phyloP scores from a whole-genome alignment of 2,113 vertebrate genomes.

The Fregetta grallaria region DNA sequence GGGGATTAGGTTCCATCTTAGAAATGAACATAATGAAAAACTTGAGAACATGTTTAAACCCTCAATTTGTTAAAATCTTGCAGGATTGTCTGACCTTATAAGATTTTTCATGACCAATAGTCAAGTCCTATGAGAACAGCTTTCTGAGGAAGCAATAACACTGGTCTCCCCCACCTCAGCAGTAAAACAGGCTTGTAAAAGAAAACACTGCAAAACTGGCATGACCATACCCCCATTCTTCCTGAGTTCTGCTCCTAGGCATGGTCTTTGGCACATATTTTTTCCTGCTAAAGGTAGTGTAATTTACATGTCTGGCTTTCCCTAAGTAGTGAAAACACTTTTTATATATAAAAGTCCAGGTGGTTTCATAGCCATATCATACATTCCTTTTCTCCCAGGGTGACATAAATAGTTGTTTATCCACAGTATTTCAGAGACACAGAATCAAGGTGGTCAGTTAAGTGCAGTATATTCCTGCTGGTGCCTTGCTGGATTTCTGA shows the following conservation, averaged over 20 bases:
- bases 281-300: constrained; percentile 27
- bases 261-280: constrained; percentile 44
- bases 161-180: constrained; percentile 12
- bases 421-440: constrained; percentile 23
- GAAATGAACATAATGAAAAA: background rate
- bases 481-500: background rate
- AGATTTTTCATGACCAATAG: constrained; percentile 43
- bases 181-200: constrained; percentile 64
- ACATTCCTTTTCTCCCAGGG: constrained; percentile 59
- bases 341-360: constrained; percentile 57
- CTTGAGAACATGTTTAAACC: background rate
- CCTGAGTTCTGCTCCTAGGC: constrained; percentile 38
- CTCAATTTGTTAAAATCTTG: constrained; percentile 1
- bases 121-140: constrained; percentile 48
- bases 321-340: constrained; percentile 59
- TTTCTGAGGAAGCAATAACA: constrained; percentile 60
- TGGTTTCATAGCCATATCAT: constrained; percentile 54
- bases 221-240: constrained; percentile 53
- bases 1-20: background rate
- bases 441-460: constrained; percentile 24
- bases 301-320: constrained; percentile 66
- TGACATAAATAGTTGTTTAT: constrained; percentile 60
- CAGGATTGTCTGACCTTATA: constrained; percentile 23
- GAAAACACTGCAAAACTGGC: constrained; percentile 50
- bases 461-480: constrained; percentile 11